Evolutionary conservation across 1,140 invertebrate genomes (phyloP), one percentile per base, ranked within the genome.

Genomic region (Apis mellifera): DNA sequence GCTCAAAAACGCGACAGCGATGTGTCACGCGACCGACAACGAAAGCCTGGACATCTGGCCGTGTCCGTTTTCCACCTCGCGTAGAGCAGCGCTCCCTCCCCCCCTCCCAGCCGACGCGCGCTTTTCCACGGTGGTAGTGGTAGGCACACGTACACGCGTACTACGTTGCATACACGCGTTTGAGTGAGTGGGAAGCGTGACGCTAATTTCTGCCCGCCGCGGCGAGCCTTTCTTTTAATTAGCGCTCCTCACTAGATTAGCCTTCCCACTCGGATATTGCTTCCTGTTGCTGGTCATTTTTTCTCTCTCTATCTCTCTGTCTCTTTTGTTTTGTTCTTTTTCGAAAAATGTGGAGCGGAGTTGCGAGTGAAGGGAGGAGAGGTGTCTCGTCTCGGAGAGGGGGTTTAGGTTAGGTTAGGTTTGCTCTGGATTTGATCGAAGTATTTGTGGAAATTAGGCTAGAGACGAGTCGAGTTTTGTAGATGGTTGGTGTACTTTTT

Each of bases 1-100:
- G 83, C 85, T 91, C 84, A 90, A 91, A 90, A 92, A 91, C 88
- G 86, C 86, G 83, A 88, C 86, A 66, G 82, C 86, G 73, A 87
- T 87, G 85, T 84, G 82, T 82, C 86, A 85, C 86, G 78, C 78
- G 70, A 86, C 64, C 60, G 75, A 77, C 71, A 83, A 84, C 80
- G 78, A 75, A 82, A 73, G 57, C 50, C 73, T 77, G 80, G 72
- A 79, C 86, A 85, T 88, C 64, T 82, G 82, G 82, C 84, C 32
- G 32, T 84, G 59, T 78, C 69, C 75, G 70, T 60, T n/a, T 17
- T 54, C 48, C 21, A 70, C 69, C 65, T 55, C 64, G 32, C 64
- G 48, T 55, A 13, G 1, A n/a, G 48, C 48, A n/a, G 4, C 13
- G 11, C n/a, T 17, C 11, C 5, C 60, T 3, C 7, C 54, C 54